A percentile compares a stretch with the other conserved stretches of the same genome.
Evolutionary conservation across 2,113 vertebrate species (phyloP).

Genomic region (Peucedramus taeniatus): DNA sequence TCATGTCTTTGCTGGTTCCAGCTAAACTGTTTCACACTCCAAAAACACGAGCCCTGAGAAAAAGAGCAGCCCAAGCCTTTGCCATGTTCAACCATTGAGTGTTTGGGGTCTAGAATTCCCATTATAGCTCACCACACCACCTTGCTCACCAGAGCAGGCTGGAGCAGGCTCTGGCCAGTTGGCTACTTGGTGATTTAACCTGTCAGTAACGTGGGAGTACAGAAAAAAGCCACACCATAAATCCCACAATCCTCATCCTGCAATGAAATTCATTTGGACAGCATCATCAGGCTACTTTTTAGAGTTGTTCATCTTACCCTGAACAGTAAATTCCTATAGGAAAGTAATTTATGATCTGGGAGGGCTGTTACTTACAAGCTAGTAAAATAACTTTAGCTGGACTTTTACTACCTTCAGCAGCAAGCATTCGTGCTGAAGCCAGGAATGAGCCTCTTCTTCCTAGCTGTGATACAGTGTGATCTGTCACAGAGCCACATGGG

Average conservation of each 20-base stretch:
- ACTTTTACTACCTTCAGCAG: conserved; percentile 29
- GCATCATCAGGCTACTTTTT: background rate
- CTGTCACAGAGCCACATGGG: background rate
- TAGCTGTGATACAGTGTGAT: background rate
- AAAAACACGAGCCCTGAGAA: background rate
- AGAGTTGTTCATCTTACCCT: background rate
- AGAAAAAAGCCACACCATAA: background rate
- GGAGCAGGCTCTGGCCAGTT: background rate
- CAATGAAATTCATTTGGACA: background rate
- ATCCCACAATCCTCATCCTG: background rate
- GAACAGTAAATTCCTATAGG: conserved; percentile 8
- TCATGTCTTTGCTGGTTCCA: background rate
- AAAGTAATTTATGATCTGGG: conserved; percentile 28
- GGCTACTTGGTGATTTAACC: background rate
- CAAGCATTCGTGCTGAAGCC: background rate
- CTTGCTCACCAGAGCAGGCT: background rate
- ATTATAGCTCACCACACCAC: background rate
- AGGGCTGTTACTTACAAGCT: conserved; percentile 28
- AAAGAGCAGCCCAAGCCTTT: background rate
- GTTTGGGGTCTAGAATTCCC: background rate
- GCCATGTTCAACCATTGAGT: rapidly evolving
- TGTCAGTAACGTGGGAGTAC: background rate
- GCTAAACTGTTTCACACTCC: background rate
- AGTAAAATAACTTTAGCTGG: conserved; percentile 44
- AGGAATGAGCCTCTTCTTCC: background rate